A percentile compares a stretch with the other conserved stretches of the same genome.
These are phyloP conservation scores for Carassius auratus DNA, from an alignment of 2,113 vertebrate genomes.

Conservation along the genomic window DNA sequence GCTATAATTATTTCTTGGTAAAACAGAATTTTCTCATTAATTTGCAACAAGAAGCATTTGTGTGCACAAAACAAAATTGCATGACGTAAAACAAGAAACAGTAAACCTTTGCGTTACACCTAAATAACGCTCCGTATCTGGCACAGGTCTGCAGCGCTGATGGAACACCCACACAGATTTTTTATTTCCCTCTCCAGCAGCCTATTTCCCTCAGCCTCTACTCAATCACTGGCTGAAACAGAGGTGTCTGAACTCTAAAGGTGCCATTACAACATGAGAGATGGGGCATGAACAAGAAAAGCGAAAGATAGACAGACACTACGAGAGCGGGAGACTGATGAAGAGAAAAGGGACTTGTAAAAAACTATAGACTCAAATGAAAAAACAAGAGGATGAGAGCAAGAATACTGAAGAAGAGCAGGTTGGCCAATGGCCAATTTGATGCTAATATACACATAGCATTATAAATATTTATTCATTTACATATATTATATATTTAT, in stretches of 20 bases:
- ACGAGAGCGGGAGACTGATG: background rate
- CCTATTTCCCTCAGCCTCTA: background rate
- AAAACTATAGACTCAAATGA: background rate
- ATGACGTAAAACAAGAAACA: too few species aligned
- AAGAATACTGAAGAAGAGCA: background rate
- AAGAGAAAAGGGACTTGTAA: background rate
- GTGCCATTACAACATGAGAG: conserved; percentile 7
- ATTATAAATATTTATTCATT: too few species aligned
- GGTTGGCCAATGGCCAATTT: background rate
- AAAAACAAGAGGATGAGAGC: background rate
- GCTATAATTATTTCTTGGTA: background rate
- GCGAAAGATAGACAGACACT: background rate
- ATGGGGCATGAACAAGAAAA: background rate
- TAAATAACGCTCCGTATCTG: background rate
- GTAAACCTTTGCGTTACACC: background rate
- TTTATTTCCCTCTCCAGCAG: conserved; percentile 31
- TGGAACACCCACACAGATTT: conserved; percentile 13
- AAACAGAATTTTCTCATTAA: background rate
- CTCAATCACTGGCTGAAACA: conserved; percentile 21
- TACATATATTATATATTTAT: too few species aligned
- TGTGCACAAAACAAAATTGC: too few species aligned
- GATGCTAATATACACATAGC: background rate
- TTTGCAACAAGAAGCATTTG: background rate
- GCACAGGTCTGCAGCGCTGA: background rate
- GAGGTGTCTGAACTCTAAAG: conserved; percentile 16